These are phyloP conservation scores for Phrynosoma blainvillii DNA, from an alignment of 2,113 vertebrate genomes.

Conservation along the genomic window DNA sequence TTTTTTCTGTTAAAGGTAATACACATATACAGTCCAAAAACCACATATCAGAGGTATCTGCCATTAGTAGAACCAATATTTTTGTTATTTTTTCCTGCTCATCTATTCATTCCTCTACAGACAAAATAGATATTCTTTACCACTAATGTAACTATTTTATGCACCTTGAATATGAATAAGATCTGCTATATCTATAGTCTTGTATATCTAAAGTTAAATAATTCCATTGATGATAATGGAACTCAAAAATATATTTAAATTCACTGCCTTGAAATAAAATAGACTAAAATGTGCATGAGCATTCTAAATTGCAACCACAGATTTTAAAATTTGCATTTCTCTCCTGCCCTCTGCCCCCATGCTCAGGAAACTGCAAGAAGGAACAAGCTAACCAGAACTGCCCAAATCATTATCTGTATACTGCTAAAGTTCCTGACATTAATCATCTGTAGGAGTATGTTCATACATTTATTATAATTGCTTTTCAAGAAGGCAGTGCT, in stretches of 20 bases:
- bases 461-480: not conserved
- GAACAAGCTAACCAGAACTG: not conserved
- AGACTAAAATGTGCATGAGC: not conserved
- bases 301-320: not conserved
- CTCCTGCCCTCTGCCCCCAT: not conserved
- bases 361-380: not conserved
- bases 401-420: not conserved
- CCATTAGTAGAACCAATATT: slow-evolving; percentile 10
- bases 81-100: slow-evolving; percentile 50
- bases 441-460: not conserved
- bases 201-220: not conserved
- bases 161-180: not conserved
- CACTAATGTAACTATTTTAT: slow-evolving; percentile 35
- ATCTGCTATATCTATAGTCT: slow-evolving; percentile 20
- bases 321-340: not conserved
- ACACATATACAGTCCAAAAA: slow-evolving; percentile 10
- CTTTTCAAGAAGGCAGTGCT: not conserved
- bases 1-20: slow-evolving; percentile 41
- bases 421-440: not conserved
- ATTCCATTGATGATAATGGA: not conserved
- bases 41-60: slow-evolving; percentile 7
- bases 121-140: slow-evolving; percentile 9
- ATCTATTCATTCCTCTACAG: not conserved
- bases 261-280: not conserved
- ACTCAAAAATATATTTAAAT: not conserved